phyloP scores from a whole-genome alignment of 2,797 vertebrate genomes.

The Macropodus opercularis region DNA sequence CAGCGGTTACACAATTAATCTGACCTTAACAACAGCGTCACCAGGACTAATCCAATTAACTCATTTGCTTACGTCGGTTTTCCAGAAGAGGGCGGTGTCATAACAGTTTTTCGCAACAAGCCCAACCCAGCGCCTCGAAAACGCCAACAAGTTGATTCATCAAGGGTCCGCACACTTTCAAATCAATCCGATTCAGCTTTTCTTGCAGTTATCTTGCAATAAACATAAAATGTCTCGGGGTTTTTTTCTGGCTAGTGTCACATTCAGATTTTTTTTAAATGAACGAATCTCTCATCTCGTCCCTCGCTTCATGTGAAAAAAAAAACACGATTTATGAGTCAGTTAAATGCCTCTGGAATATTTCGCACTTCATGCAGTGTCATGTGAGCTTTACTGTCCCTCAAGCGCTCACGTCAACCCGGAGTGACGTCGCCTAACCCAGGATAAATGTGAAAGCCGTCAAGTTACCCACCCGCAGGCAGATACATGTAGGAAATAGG shows the following conservation, averaged over 20 bases:
- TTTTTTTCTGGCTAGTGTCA: neutral
- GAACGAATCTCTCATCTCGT: neutral
- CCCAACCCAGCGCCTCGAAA: conserved; percentile 12
- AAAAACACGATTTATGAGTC: neutral
- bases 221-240: rapidly evolving
- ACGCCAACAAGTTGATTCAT: conserved; percentile 6
- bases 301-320: neutral
- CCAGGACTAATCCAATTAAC: conserved; percentile 64
- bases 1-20: conserved; percentile 13
- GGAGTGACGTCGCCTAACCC: conserved; percentile 63
- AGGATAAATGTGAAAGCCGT: conserved; percentile 7
- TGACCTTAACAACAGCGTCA: conserved; percentile 1
- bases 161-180: neutral
- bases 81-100: conserved; percentile 80
- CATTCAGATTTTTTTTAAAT: neutral
- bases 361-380: conserved; percentile 11
- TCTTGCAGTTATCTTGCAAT: neutral
- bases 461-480: conserved; percentile 9
- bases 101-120: conserved; percentile 55
- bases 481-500: neutral
- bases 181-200: neutral
- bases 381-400: conserved; percentile 21
- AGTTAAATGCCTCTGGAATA: conserved; percentile 15
- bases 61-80: conserved; percentile 58
- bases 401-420: conserved; percentile 25